Evolutionary conservation across 2,888 invertebrate species (phyloP), one percentile per base, ranked within the genome.

Genomic region (Pollenia angustigena): DNA sequence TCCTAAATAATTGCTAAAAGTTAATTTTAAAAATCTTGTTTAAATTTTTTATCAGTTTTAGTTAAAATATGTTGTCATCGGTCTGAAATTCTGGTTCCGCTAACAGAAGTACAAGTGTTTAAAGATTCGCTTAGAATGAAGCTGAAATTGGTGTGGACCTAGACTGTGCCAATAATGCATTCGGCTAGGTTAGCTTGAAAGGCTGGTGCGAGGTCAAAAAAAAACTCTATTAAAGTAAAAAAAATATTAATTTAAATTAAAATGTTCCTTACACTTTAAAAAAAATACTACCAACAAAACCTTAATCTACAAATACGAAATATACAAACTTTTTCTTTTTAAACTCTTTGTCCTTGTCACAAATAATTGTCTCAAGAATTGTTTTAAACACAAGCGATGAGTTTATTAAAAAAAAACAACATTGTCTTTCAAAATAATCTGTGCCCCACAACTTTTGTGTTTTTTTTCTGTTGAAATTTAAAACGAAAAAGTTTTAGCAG

Each of bases 311-410:
- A 74, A 58, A 48, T 66, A 56, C 12, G 40, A 50, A 10, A n/a
- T 1, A n/a, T 10, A 68, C 11, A 32, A 52, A 60, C 58, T 50
- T 68, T 75, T 60, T 6, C 42, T 58, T 60, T 71, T 54, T 79
- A 48, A 58, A 81, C 60, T 82, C 60, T 52, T 62, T 40, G 54
- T 82, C 83, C 64, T 84, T 84, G 78, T 66, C 56, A 79, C 44
- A 84, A 84, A 78, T 66, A 79, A 66, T 84, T 79, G 58, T 84
- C 78, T 58, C 42, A 66, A 84, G 50, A 66, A 78, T 83, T 78
- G 71, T 64, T 71, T 62, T 46, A 42, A 80, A 62, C 40, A 69
- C 50, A 46, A 32, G 6, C 32, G 32, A 54, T n/a, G 7, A 52
- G 44, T 69, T 40, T 46, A 9, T 78, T 32, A 6, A 32, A 32